These are phyloP conservation scores for Molossus alvarezi DNA, from an alignment of 2,797 vertebrate species.

Conservation along the genomic window DNA sequence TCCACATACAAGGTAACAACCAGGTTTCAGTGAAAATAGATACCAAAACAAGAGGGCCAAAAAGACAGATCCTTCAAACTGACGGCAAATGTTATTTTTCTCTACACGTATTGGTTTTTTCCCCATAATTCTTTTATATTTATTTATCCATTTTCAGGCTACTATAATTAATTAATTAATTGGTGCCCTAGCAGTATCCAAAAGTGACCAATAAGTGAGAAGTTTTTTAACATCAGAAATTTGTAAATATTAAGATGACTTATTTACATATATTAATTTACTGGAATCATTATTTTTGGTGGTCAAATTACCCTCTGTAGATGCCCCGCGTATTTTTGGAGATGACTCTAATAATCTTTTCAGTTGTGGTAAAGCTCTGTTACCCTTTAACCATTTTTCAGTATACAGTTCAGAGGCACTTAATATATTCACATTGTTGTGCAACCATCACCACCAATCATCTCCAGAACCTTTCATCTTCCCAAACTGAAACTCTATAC, in stretches of 20 bases:
- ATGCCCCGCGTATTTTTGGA: not conserved
- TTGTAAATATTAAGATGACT: not conserved
- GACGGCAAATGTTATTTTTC: not conserved
- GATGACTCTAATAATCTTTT: not conserved
- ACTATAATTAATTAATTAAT: not conserved
- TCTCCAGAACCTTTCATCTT: not conserved
- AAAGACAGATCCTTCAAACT: not conserved
- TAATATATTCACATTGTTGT: too few relatives aligned
- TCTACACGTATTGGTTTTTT: slow-evolving; percentile 10
- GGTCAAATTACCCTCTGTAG: not conserved
- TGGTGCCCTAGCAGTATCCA: not conserved
- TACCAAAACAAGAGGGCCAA: slow-evolving; percentile 21
- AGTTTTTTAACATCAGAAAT: not conserved
- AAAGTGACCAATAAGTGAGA: not conserved
- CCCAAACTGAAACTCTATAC: not conserved
- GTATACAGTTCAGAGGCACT: too few relatives aligned
- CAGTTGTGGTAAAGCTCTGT: not conserved
- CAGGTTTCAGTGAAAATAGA: slow-evolving; percentile 20
- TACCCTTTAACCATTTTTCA: too few relatives aligned
- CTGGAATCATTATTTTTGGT: not conserved
- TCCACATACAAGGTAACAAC: slow-evolving; percentile 46
- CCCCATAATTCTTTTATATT: not conserved
- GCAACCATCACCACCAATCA: too few relatives aligned
- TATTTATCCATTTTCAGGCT: slow-evolving; percentile 36
- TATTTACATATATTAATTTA: not conserved